phyloP scores from a whole-genome alignment of 2,797 vertebrate species.

The Micropoecilia bifurca region DNA sequence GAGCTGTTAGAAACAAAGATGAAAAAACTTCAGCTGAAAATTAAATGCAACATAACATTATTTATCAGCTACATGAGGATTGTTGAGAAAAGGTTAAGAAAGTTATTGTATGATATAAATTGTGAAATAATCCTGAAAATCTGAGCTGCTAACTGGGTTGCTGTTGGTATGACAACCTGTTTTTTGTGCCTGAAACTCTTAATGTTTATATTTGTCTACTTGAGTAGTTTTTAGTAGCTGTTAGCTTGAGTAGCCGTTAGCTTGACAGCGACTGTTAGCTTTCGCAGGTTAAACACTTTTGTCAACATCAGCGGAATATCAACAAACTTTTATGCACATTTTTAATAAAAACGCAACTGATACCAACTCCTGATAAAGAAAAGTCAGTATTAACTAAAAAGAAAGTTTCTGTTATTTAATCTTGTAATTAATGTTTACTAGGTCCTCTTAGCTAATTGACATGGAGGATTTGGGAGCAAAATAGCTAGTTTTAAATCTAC shows the following conservation, averaged over 20 bases:
- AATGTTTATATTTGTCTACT: no score
- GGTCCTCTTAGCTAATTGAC: neutral
- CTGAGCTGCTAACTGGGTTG: neutral
- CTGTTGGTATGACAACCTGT: neutral
- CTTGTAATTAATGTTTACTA: neutral
- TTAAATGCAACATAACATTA: neutral
- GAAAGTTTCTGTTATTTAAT: no score
- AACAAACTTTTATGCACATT: no score
- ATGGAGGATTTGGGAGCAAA: neutral
- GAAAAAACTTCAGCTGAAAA: neutral
- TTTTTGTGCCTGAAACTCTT: no score
- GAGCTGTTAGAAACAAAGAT: neutral
- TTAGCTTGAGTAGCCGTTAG: neutral
- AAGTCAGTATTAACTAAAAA: no score
- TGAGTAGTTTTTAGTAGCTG: neutral
- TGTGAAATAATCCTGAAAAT: neutral
- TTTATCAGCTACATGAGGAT: neutral
- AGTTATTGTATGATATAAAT: no score
- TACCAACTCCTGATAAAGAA: no score
- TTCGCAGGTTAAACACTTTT: no score
- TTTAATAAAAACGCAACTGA: no score
- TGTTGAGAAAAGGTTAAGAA: neutral
- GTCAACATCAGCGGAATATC: no score
- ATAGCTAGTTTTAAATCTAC: neutral
- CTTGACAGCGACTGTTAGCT: neutral